Evolutionary conservation across 1,140 invertebrate genomes (phyloP), one percentile per base, ranked within the genome.

Genomic region (Pseudachorutes palmiensis): DNA sequence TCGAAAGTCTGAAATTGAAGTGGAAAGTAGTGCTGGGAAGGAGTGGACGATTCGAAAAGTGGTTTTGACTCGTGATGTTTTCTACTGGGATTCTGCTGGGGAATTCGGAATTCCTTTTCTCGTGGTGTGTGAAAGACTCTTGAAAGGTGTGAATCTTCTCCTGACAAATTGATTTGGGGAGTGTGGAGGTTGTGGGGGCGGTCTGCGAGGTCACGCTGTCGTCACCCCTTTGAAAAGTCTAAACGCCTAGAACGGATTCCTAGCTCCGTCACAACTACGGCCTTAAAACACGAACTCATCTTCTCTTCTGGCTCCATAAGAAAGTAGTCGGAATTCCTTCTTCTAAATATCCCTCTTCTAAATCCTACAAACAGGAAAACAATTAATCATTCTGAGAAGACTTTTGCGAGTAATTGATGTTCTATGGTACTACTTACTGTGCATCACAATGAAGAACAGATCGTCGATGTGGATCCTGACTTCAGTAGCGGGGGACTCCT

Each of bases 401-500:
- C 12, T 14, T 55, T 41, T 41, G 5, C 5, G 19, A 41, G 36
- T 41, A 19, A 9, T 41, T 41, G 19, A 19, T n/a, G n/a, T n/a
- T 41, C 36, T 41, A 19, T 9, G 19, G 24, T 14, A 55, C 5
- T 30, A 51, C 66, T 67, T 67, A 67, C 66, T 63, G 66, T 58
- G 32, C 60, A 62, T 62, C 49, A 67, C 51, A 55, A 61, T 63
- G 66, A n/a, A n/a, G n/a, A 67, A 63, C 57, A 67, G 66, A 67
- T 58, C 55, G 67, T 62, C 49, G 64, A 66, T 19, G 51, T n/a
- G 19, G 69, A 65, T 60, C 60, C n/a, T 29, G 64, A 59, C 33
- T 64, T 72, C 65, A 72, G 64, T 65, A 72, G 59, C 71, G 77
- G 79, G 92, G 92, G 90, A 97, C 88, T 94, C 92, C 90, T 88